Conservation (phyloP, 2,113 vertebrate genomes). For the Glareola pratincola region DNA sequence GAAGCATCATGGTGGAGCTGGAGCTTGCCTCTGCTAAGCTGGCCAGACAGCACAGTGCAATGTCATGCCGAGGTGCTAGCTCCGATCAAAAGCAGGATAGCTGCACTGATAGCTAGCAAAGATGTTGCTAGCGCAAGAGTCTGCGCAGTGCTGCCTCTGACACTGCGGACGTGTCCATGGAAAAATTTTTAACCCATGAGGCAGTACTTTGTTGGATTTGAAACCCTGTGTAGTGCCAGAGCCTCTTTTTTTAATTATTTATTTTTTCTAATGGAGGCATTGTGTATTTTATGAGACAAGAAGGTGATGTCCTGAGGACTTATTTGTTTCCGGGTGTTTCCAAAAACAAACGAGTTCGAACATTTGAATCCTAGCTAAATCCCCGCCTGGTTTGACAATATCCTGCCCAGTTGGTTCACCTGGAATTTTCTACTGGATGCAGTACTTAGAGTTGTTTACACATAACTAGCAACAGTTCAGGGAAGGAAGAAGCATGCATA, state of each 20-base stretch:
- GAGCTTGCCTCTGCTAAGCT: not conserved
- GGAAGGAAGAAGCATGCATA: not conserved
- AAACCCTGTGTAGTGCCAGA: not conserved
- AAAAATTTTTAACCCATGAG: not conserved
- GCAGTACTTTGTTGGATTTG: not conserved
- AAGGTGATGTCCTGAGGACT: not conserved
- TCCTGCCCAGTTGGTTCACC: not conserved
- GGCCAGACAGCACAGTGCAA: fast-evolving
- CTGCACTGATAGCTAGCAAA: not conserved
- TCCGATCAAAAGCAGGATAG: not conserved
- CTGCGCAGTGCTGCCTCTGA: not conserved
- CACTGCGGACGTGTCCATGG: not conserved
- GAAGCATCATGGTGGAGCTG: not conserved
- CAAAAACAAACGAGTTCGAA: not conserved
- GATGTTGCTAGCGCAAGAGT: not conserved
- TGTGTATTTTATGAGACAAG: not conserved
- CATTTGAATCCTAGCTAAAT: not conserved
- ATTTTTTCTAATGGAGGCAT: fast-evolving
- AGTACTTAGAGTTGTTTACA: not conserved
- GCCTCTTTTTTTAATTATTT: not conserved
- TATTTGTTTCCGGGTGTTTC: not conserved
- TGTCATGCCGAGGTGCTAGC: fast-evolving
- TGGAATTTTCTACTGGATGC: not conserved
- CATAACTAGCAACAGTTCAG: not conserved
- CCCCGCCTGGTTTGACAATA: not conserved